Evolutionary conservation across 2,888 invertebrate species (phyloP).

Genomic region (Dermolepida albohirtum): DNA sequence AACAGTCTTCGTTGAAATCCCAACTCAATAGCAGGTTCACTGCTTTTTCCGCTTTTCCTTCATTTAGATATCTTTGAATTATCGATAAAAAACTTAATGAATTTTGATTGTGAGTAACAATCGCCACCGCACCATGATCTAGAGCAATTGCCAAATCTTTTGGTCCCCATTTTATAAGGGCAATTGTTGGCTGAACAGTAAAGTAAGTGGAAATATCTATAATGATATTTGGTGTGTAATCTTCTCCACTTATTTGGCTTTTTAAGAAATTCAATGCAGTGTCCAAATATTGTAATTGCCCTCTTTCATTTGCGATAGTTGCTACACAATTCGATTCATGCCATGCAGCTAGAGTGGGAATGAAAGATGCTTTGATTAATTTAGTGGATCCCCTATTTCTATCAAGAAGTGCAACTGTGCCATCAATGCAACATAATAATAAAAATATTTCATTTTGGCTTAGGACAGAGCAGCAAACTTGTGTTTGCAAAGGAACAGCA

Average conservation of each 20-base stretch:
- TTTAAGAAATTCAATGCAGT: conserved; percentile 76
- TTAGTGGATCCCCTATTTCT: conserved; percentile 79
- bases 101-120: conserved; percentile 57
- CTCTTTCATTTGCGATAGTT: conserved; percentile 76
- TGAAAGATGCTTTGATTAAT: conserved; percentile 83
- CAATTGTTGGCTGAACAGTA: conserved; percentile 59
- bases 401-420: conserved; percentile 84
- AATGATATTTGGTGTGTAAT: conserved; percentile 71
- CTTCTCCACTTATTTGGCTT: conserved; percentile 76
- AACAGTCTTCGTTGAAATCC: conserved; percentile 81
- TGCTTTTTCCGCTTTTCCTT: conserved; percentile 75
- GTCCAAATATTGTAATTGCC: conserved; percentile 82
- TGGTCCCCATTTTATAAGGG: conserved; percentile 59
- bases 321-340: conserved; percentile 78
- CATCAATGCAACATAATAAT: conserved; percentile 86
- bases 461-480: conserved; percentile 75
- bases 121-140: conserved; percentile 72
- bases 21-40: conserved; percentile 74
- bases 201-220: conserved; percentile 76
- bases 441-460: conserved; percentile 79
- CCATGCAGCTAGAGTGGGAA: conserved; percentile 79
- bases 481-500: conserved; percentile 77
- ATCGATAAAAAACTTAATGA: conserved; percentile 57
- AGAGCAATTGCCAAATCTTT: conserved; percentile 69
- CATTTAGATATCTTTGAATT: conserved; percentile 70